phyloP scores from a whole-genome alignment of 2,888 invertebrate genomes.

The Chironomus riparius region DNA sequence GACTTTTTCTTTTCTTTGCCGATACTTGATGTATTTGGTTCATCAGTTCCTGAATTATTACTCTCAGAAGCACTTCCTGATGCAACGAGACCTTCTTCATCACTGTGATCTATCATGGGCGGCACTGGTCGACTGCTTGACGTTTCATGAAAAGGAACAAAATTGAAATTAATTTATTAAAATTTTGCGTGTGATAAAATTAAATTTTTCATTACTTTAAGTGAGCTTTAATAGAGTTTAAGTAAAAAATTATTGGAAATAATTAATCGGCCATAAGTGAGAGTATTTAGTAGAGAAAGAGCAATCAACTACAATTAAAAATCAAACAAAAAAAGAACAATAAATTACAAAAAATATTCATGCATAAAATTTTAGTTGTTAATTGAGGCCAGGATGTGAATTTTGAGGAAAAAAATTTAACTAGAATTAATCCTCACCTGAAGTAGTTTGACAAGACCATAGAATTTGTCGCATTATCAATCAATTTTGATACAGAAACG shows the following conservation, averaged over 20 bases:
- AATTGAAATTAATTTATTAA: not conserved
- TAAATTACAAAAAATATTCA: not conserved
- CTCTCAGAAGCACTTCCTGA: slow-evolving; percentile 71
- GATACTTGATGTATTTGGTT: slow-evolving; percentile 39
- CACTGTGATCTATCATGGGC: slow-evolving; percentile 43
- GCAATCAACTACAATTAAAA: not conserved
- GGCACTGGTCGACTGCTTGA: slow-evolving; percentile 11
- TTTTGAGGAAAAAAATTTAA: not conserved
- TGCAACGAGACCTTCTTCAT: slow-evolving; percentile 70
- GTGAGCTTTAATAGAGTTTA: not conserved
- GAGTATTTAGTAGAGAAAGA: not conserved
- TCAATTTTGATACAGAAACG: slow-evolving; percentile 65
- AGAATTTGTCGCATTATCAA: slow-evolving; percentile 62
- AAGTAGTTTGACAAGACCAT: slow-evolving; percentile 58
- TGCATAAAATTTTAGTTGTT: not conserved
- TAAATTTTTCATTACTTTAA: not conserved
- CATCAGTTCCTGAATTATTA: slow-evolving; percentile 75
- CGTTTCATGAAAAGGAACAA: not conserved
- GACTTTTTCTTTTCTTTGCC: slow-evolving; percentile 59
- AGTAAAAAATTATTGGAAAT: not conserved
- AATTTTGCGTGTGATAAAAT: not conserved
- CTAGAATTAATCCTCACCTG: slow-evolving; percentile 33
- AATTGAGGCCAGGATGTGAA: not conserved
- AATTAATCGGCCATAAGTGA: not conserved
- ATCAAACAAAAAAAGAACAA: not conserved